phyloP scores from a whole-genome alignment of 2,888 invertebrate species.

The Bimastos eiseni region DNA sequence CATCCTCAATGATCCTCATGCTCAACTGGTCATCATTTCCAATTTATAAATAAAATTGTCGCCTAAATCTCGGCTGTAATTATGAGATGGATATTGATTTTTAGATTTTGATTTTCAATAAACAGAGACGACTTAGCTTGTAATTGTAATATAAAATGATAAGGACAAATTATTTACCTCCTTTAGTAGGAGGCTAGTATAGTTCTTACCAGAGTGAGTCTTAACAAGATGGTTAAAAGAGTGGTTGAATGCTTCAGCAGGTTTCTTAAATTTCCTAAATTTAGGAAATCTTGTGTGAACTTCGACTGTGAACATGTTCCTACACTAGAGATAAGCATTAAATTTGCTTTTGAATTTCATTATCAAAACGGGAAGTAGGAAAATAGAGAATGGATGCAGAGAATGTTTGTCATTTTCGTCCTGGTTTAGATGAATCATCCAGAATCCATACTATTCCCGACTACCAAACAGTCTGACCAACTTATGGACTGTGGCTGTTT shows the following conservation, averaged over 20 bases:
- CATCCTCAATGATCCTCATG: neutral
- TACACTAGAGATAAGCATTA: neutral
- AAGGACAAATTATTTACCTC: neutral
- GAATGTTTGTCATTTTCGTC: neutral
- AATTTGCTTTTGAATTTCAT: neutral
- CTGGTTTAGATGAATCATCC: neutral
- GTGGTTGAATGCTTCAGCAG: neutral
- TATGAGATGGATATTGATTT: neutral
- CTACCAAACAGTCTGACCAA: neutral
- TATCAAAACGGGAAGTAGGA: neutral
- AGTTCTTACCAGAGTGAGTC: neutral
- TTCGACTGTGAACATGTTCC: neutral
- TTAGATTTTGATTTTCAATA: neutral
- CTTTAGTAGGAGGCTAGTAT: neutral
- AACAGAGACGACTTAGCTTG: neutral
- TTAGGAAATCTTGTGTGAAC: neutral
- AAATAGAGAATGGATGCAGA: neutral
- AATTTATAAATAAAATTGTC: neutral
- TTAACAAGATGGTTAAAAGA: neutral
- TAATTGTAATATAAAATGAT: neutral
- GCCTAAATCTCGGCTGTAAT: neutral
- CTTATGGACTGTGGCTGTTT: neutral
- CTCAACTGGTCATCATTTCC: neutral
- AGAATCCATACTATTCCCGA: neutral
- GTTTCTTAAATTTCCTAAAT: neutral